A percentile compares a stretch with the other conserved stretches of the same genome.
phyloP scores from a whole-genome alignment of 1,140 invertebrate species.

The Micrasema longulum region DNA sequence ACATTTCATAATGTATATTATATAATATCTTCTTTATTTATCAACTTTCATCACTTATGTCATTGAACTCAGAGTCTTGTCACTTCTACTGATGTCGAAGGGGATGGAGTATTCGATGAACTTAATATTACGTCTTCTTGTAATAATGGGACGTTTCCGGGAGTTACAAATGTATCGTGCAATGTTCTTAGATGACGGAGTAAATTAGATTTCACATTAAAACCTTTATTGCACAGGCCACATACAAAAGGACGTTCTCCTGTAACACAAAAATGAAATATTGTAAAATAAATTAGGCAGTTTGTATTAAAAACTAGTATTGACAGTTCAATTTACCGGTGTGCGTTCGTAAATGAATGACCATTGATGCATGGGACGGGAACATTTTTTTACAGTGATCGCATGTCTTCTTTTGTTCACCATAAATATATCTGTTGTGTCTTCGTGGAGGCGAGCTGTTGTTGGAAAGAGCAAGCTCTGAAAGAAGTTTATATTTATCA shows the following conservation, averaged over 20 bases:
- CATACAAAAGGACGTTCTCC: conserved; percentile 78
- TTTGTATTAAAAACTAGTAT: neutral
- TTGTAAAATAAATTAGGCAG: neutral
- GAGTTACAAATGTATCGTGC: conserved; percentile 72
- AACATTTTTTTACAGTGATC: conserved; percentile 80
- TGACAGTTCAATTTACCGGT: conserved; percentile 66
- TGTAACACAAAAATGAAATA: conserved; percentile 44
- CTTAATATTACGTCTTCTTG: conserved; percentile 49
- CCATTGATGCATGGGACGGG: conserved; percentile 81
- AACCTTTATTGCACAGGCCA: conserved; percentile 80
- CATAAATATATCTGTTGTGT: conserved; percentile 70
- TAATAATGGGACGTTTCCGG: conserved; percentile 55
- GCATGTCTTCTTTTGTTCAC: conserved; percentile 76
- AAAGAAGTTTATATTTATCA: conserved; percentile 4
- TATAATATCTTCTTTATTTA: too few relatives aligned
- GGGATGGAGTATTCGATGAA: conserved; percentile 10
- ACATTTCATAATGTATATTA: too few relatives aligned
- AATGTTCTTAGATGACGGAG: conserved; percentile 78
- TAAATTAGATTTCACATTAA: conserved; percentile 83
- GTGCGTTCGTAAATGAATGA: conserved; percentile 79
- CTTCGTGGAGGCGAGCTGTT: conserved; percentile 74
- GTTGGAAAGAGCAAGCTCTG: conserved; percentile 82
- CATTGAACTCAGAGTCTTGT: conserved; percentile 60
- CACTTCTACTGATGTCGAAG: conserved; percentile 59
- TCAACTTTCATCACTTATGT: too few relatives aligned